Evolutionary conservation across 2,797 vertebrate genomes (phyloP), one percentile per base, ranked within the genome.

Genomic region (Ciconia nigra): DNA sequence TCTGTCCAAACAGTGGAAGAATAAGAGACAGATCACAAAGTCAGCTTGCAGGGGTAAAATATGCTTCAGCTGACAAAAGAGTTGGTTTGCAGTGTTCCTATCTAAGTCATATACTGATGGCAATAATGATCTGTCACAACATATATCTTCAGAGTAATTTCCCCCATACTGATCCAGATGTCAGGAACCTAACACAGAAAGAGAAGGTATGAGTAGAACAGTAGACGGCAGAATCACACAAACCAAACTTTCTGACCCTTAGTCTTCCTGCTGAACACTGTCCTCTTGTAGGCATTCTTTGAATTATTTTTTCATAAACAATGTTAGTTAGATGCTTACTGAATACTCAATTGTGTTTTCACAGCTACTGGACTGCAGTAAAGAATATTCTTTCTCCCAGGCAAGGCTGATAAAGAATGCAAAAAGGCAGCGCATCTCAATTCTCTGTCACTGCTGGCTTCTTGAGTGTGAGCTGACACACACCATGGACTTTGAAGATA

Each of bases 361-460:
- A 51, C 24, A 61, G 70, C 37, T 90, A 65, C 76, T 71, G 63
- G 82, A 59, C 61, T 76, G 35, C 51, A 71, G 22, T n/a, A 94
- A 94, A 81, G 63, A 93, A 80, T 87, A 69, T 94, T 93, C n/a
- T 81, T 87, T 93, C 69, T 96, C 83, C 72, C 71, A 90, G 73
- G 73, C 58, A 93, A 63, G 49, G 31, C 66, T 81, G 81, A 96
- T 83, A 73, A 73, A 87, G 85, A 94, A 96, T 70, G 70, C 47
- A 88, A 78, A 95, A 84, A 77, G 49, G 72, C 84, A 94, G 55
- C 6, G 7, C 37, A 73, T 95, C 92, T 96, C 87, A 94, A 78
- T 96, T 92, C 51, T 79, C 74, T 95, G 87, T 96, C 92, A 83
- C 74, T 95, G 42, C 61, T 92, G 94, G 33, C 78, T 93, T 93